These are phyloP conservation scores for Channallabes apus DNA, from an alignment of 2,797 vertebrate species.

Conservation along the genomic window DNA sequence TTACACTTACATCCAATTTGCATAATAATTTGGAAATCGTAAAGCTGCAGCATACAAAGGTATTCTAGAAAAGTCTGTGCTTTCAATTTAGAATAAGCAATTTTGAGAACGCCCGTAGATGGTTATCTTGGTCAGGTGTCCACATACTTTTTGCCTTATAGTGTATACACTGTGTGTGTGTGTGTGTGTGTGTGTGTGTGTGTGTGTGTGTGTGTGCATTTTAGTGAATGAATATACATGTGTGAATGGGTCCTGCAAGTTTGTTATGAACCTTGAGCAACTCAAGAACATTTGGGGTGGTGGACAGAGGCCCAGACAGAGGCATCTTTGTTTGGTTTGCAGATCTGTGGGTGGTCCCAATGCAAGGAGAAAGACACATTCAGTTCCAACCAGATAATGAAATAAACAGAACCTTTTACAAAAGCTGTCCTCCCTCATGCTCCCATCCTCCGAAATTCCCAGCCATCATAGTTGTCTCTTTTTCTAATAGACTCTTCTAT, in stretches of 20 bases:
- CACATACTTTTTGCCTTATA: neutral
- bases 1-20: too few species aligned
- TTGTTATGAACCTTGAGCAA: constrained; percentile 79
- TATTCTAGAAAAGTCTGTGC: neutral
- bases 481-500: constrained; percentile 36
- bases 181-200: neutral
- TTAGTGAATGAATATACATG: constrained; percentile 51
- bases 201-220: constrained; percentile 51
- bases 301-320: constrained; percentile 64
- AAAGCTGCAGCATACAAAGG: neutral
- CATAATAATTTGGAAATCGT: too few species aligned
- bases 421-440: constrained; percentile 22
- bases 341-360: constrained; percentile 83
- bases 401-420: constrained; percentile 74
- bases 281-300: constrained; percentile 65
- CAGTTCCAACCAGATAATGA: constrained; percentile 77
- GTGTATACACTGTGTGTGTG: neutral
- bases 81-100: neutral
- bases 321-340: constrained; percentile 79
- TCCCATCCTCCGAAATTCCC: constrained; percentile 45
- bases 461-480: constrained; percentile 30
- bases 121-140: neutral
- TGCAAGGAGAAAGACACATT: constrained; percentile 74
- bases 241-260: constrained; percentile 81
- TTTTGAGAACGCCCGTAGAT: neutral